Base-by-base conservation (phyloP, 2,113 vertebrate genomes). In the Leucosticte australis region DNA sequence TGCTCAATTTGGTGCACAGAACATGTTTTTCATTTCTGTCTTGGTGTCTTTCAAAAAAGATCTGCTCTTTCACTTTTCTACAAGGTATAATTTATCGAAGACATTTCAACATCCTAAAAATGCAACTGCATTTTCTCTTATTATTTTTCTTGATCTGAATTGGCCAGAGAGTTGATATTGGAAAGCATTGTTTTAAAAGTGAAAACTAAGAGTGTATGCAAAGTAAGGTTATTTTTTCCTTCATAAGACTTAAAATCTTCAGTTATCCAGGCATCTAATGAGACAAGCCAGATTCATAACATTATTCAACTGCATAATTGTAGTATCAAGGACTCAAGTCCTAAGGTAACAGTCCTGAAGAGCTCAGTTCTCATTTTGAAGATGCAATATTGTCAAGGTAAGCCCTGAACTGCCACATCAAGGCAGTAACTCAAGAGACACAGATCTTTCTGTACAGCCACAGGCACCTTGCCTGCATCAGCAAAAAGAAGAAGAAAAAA, bases 371-470 rank as follows among this genome's bases (percentile, higher is more conserved):
- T 55, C 73, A 39, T 84, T 95, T 67, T 92, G 87, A 93, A 95
- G 65, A 91, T 47, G 55, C 46, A 89, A 7, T 14, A 24, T 87
- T 91, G 44, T 74, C 67, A 88, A 96, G 56, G 67, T 84, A 96
- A 96, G 91, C 76, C 94, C 89, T 81, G 87, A 95, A 94, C 27
- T 92, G 62, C 69, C 57, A 89, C 81, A 87, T 94, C 73, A 95
- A 93, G 69, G 81, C 76, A 86, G 83, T 31, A 89, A 83, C 89
- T 95, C 92, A 70, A 90, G 83, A 95, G 92, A 90, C 83, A 74
- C 2, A 20, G 41, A 83, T 90, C 76, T 27, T 89, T 77, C 83
- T 52, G 52, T 55, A 88, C 47, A 90, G 86, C 68, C 92, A 93
- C 52, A 95, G 77, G 78, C 73, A 87, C 47, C 69, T 90, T 93